Conservation (phyloP, 2,113 vertebrate species). For the Rhineura floridana region DNA sequence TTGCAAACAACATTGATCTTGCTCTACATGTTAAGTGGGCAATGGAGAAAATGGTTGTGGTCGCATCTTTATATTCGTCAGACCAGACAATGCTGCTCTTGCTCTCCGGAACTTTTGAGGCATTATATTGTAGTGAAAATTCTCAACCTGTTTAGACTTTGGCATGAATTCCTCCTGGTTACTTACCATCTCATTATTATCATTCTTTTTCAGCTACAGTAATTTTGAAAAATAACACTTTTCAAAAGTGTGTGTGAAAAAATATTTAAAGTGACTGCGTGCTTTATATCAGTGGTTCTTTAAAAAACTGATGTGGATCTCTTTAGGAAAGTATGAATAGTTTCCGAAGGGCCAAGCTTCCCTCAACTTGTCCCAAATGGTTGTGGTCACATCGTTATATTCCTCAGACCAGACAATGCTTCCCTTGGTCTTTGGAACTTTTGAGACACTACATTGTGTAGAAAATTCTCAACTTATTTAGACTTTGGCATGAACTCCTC, state of each 20-base stretch:
- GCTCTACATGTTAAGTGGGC: constrained; percentile 19
- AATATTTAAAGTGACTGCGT: neutral
- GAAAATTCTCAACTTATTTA: neutral
- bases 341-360: neutral
- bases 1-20: constrained; percentile 10
- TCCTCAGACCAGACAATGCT: neutral
- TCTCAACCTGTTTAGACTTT: neutral
- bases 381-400: neutral
- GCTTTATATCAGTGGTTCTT: neutral
- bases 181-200: neutral
- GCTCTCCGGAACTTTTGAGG: neutral
- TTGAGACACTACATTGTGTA: neutral
- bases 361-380: neutral
- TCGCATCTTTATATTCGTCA: neutral
- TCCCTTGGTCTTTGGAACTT: no score
- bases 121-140: neutral
- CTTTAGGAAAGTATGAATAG: neutral
- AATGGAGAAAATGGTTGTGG: neutral
- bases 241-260: neutral
- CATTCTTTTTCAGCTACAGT: neutral
- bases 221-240: neutral
- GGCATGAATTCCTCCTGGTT: no score
- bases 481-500: neutral
- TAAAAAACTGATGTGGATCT: neutral
- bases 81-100: neutral